phyloP scores from a whole-genome alignment of 1,140 invertebrate genomes.

The Pentalonia nigronervosa region DNA sequence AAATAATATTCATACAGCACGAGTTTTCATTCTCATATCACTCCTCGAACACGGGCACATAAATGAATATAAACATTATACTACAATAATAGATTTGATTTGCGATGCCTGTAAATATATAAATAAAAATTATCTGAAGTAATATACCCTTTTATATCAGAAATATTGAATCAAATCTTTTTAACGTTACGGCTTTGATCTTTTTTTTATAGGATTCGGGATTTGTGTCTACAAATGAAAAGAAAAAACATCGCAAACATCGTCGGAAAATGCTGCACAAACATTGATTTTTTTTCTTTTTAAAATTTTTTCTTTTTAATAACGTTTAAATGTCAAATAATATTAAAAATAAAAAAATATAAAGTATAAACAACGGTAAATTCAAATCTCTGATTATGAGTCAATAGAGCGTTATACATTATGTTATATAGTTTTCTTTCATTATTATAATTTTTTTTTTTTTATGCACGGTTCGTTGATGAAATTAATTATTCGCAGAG shows the following conservation, averaged over 20 bases:
- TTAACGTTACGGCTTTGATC: constrained; percentile 14
- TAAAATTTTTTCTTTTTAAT: background rate
- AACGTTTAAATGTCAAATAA: constrained; percentile 14
- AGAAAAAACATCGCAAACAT: background rate
- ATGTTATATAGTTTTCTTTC: background rate
- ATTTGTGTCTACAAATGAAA: background rate
- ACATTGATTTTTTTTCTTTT: background rate
- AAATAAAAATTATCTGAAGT: background rate
- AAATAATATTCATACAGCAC: background rate
- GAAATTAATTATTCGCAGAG: constrained; percentile 21
- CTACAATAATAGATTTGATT: background rate
- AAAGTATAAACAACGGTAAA: background rate
- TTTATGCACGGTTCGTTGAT: background rate
- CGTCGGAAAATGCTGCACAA: background rate
- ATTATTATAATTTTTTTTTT: background rate
- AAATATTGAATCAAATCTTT: background rate
- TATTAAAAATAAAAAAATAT: background rate
- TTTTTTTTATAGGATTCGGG: background rate
- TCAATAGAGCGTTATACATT: background rate
- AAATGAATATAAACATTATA: background rate
- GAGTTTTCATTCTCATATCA: background rate
- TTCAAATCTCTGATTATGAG: background rate
- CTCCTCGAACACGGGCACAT: background rate
- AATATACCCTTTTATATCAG: background rate
- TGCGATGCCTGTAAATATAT: background rate